Evolutionary conservation across 2,797 vertebrate genomes (phyloP).

Genomic region (Arrhamphus sclerolepis): DNA sequence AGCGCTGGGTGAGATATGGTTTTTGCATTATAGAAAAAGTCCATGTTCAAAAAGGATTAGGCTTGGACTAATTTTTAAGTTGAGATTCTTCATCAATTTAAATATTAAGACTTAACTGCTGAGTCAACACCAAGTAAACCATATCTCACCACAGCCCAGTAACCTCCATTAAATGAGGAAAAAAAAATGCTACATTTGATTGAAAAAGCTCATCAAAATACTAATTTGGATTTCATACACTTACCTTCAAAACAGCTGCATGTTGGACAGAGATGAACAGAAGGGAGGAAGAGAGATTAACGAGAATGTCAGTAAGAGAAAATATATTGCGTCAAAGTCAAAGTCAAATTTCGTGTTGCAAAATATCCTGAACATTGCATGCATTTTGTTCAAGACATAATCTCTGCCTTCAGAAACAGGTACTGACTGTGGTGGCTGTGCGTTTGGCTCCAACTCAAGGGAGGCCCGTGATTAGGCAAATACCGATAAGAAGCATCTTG

Average conservation of each 20-base stretch:
- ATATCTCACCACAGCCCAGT: slow-evolving; percentile 59
- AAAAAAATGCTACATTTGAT: slow-evolving; percentile 33
- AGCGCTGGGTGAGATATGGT: slow-evolving; percentile 56
- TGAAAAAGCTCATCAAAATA: slow-evolving; percentile 29
- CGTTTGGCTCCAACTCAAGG: slow-evolving; percentile 47
- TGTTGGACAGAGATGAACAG: slow-evolving; percentile 30
- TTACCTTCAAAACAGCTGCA: slow-evolving; percentile 83
- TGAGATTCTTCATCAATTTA: slow-evolving; percentile 21
- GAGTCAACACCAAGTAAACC: slow-evolving; percentile 37
- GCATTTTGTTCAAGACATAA: slow-evolving; percentile 38
- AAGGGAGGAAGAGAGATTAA: slow-evolving; percentile 39
- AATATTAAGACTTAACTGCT: slow-evolving; percentile 28
- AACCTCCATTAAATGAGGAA: slow-evolving; percentile 34
- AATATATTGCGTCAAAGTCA: no score
- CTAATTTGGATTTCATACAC: slow-evolving; percentile 43
- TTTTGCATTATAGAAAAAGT: slow-evolving; percentile 20
- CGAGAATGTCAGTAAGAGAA: slow-evolving; percentile 40
- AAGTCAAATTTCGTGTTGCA: slow-evolving; percentile 30
- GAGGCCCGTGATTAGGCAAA: slow-evolving; percentile 73
- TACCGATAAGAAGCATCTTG: slow-evolving; percentile 67
- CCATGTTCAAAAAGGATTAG: slow-evolving; percentile 30
- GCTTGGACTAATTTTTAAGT: slow-evolving; percentile 20
- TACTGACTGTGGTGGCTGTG: slow-evolving; percentile 20
- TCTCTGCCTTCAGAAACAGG: slow-evolving; percentile 27
- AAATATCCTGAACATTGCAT: slow-evolving; percentile 28